phyloP scores from a whole-genome alignment of 2,888 invertebrate species.

The Yponomeuta sedellus region DNA sequence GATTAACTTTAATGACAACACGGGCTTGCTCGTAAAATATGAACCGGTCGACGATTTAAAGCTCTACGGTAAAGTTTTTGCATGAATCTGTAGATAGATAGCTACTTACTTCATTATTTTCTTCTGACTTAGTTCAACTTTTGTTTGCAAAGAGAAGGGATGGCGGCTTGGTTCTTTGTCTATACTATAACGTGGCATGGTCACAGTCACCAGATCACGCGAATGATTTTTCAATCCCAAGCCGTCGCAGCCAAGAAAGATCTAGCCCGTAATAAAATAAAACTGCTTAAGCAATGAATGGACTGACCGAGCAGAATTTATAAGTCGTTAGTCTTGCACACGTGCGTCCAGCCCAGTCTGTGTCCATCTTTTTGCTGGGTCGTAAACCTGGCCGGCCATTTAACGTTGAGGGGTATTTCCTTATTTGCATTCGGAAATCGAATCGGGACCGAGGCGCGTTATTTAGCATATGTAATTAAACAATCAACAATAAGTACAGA shows the following conservation, averaged over 20 bases:
- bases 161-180: no score
- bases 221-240: background rate
- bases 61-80: no score
- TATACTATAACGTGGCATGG: no score
- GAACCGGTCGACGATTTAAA: no score
- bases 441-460: conserved; percentile 33
- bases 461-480: conserved; percentile 48
- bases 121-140: no score
- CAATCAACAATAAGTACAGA: conserved; percentile 39
- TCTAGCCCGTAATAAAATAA: background rate
- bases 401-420: conserved; percentile 26
- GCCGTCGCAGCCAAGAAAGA: background rate
- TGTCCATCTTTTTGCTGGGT: conserved; percentile 6
- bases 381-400: conserved; percentile 1
- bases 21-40: no score
- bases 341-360: background rate
- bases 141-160: no score
- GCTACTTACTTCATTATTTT: no score
- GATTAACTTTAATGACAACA: no score
- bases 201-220: no score
- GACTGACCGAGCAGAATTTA: background rate
- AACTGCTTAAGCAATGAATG: background rate
- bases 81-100: no score
- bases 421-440: conserved; percentile 40
- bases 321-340: conserved; percentile 1